phyloP scores from a whole-genome alignment of 2,888 invertebrate genomes.

The Nineta flava region DNA sequence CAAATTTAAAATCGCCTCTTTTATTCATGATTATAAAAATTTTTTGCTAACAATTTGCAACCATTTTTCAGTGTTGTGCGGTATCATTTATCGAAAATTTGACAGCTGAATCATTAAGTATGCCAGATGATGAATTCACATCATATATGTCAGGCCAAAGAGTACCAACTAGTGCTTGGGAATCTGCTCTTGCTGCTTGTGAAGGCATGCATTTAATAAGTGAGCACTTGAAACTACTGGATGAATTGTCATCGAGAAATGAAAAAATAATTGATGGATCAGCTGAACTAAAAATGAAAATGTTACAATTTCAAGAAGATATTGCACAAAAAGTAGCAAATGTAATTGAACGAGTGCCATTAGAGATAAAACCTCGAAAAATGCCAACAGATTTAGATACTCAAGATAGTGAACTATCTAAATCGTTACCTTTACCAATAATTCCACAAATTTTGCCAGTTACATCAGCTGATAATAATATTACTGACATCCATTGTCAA shows the following conservation, averaged over 20 bases:
- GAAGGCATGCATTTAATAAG: slow-evolving; percentile 72
- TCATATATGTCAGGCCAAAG: slow-evolving; percentile 86
- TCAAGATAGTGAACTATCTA: slow-evolving; percentile 13
- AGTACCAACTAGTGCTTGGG: slow-evolving; percentile 68
- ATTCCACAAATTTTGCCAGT: slow-evolving; percentile 13
- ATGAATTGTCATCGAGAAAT: slow-evolving; percentile 48
- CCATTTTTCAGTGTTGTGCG: slow-evolving; percentile 71
- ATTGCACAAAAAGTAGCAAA: slow-evolving; percentile 55
- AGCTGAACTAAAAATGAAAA: slow-evolving; percentile 46
- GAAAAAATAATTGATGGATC: slow-evolving; percentile 45
- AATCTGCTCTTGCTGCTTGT: slow-evolving; percentile 66
- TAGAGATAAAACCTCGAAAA: slow-evolving; percentile 48
- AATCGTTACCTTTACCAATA: slow-evolving; percentile 16
- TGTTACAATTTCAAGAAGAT: slow-evolving; percentile 44
- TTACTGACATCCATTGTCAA: slow-evolving; percentile 9
- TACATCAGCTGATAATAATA: slow-evolving; percentile 5
- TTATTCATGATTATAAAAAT: no score
- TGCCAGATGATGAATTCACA: slow-evolving; percentile 84
- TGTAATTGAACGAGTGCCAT: slow-evolving; percentile 57
- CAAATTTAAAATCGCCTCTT: slow-evolving; percentile 1
- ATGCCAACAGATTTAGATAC: slow-evolving; percentile 40
- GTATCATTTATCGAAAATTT: slow-evolving; percentile 95
- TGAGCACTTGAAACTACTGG: slow-evolving; percentile 56
- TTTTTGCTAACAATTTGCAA: no score
- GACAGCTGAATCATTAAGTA: slow-evolving; percentile 81